phyloP scores from a whole-genome alignment of 2,888 invertebrate genomes.

The Xestobium rufovillosum region DNA sequence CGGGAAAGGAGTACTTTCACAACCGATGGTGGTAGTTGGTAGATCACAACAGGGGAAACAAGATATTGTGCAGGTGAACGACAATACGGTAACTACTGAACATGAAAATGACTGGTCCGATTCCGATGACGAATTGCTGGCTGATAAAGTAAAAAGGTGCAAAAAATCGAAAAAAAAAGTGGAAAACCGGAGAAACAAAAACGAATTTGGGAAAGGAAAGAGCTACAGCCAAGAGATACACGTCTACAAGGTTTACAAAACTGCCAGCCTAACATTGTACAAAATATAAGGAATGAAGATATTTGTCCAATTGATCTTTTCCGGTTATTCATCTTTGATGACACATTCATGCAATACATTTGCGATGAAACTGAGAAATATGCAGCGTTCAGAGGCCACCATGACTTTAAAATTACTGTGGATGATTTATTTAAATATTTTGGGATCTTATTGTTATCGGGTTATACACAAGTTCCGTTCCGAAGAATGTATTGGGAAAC shows the following conservation, averaged over 20 bases:
- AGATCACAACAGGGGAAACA: background rate
- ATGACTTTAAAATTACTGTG: constrained; percentile 13
- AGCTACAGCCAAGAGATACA: too few species aligned
- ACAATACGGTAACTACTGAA: too few species aligned
- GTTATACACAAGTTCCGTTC: constrained; percentile 11
- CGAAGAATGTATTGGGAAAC: constrained; percentile 19
- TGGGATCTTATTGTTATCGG: constrained; percentile 15
- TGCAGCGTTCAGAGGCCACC: constrained; percentile 10
- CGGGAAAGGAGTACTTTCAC: background rate
- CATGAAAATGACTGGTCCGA: too few species aligned
- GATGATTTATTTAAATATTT: constrained; percentile 21
- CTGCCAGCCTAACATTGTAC: too few species aligned
- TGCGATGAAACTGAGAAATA: constrained; percentile 13
- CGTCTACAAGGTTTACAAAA: too few species aligned
- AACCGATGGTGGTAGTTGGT: background rate
- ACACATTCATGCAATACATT: constrained; percentile 8
- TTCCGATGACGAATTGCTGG: too few species aligned
- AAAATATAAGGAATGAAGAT: constrained; percentile 1
- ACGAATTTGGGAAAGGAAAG: background rate
- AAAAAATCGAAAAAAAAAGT: too few species aligned
- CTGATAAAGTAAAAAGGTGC: too few species aligned
- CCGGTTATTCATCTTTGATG: constrained; percentile 12
- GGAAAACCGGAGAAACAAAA: constrained; percentile 1
- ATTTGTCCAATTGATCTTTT: constrained; percentile 7
- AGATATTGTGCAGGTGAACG: too few species aligned